Percentiles rank a stretch among this genome's conserved stretches.
Evolutionary conservation across 2,888 invertebrate species (phyloP).

Genomic region (Leucophenga montana): DNA sequence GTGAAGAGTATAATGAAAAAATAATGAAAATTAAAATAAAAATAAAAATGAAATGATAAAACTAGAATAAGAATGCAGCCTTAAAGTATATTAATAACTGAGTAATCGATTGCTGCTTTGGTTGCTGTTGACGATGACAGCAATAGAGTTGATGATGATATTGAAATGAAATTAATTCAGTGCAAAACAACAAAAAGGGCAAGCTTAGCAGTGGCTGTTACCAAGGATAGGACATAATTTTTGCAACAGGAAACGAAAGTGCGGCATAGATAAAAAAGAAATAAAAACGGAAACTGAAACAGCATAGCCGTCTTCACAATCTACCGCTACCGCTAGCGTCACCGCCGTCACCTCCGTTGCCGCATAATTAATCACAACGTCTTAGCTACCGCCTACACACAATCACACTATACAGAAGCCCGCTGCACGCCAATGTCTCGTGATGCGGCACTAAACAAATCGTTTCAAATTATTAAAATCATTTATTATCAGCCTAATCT

Average conservation of each 20-base stretch:
- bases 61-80: not conserved
- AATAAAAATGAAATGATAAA: not conserved
- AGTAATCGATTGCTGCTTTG: not conserved
- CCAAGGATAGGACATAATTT: not conserved
- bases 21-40: no score
- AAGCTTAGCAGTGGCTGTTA: not conserved
- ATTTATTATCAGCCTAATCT: slow-evolving; percentile 67
- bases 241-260: slow-evolving; percentile 5
- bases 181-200: not conserved
- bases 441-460: slow-evolving; percentile 63
- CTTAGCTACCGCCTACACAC: slow-evolving; percentile 9
- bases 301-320: not conserved
- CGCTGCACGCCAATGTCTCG: slow-evolving; percentile 39
- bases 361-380: slow-evolving; percentile 55
- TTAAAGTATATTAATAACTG: no score
- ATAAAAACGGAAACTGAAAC: not conserved
- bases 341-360: slow-evolving; percentile 29
- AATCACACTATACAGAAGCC: no score
- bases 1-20: no score
- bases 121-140: not conserved
- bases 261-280: not conserved
- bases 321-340: not conserved
- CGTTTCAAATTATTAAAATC: slow-evolving; percentile 70
- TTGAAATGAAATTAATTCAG: slow-evolving; percentile 21
- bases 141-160: not conserved